Percentiles rank a stretch among this genome's conserved stretches.
Evolutionary conservation across 2,797 vertebrate genomes (phyloP).

Genomic region (Amniataba percoides): DNA sequence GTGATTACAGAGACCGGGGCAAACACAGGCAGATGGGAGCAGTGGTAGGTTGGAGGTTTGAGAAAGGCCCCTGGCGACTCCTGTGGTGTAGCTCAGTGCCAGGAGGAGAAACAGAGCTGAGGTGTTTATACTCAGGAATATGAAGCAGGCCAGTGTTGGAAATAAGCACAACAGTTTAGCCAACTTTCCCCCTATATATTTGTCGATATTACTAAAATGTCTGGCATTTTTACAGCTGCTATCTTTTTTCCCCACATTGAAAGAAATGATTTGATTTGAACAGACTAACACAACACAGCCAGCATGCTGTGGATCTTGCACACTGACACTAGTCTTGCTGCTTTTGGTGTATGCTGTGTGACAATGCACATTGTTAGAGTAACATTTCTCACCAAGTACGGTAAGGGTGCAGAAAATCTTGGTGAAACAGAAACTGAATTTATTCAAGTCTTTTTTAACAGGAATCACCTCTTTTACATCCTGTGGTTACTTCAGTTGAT

Average conservation of each 20-base stretch:
- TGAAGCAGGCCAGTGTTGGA: conserved; percentile 5
- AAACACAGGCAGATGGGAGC: conserved; percentile 13
- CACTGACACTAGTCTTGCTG: conserved; percentile 10
- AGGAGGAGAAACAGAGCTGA: not conserved
- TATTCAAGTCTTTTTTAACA: not conserved
- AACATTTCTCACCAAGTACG: not conserved
- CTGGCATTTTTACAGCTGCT: not conserved
- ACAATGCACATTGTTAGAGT: conserved; percentile 19
- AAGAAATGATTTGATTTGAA: conserved; percentile 24
- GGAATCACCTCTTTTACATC: not conserved
- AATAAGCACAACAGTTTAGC: conserved; percentile 19
- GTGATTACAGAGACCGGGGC: conserved; percentile 26
- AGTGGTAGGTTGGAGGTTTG: conserved; percentile 11
- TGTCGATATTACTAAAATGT: not conserved
- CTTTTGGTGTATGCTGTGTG: not conserved
- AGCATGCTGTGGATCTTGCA: conserved; percentile 11
- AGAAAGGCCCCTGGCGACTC: conserved; percentile 27
- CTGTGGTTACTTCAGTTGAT: not conserved
- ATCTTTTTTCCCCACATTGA: not conserved
- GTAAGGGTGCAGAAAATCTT: not conserved
- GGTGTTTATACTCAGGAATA: conserved; percentile 19
- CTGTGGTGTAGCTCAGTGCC: conserved; percentile 11
- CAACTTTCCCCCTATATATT: conserved; percentile 3
- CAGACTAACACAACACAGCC: conserved; percentile 5
- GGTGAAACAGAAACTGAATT: not conserved